Percentiles rank a stretch among this genome's conserved stretches.
Evolutionary conservation across 2,797 vertebrate genomes (phyloP).

Genomic region (Myotis daubentonii): DNA sequence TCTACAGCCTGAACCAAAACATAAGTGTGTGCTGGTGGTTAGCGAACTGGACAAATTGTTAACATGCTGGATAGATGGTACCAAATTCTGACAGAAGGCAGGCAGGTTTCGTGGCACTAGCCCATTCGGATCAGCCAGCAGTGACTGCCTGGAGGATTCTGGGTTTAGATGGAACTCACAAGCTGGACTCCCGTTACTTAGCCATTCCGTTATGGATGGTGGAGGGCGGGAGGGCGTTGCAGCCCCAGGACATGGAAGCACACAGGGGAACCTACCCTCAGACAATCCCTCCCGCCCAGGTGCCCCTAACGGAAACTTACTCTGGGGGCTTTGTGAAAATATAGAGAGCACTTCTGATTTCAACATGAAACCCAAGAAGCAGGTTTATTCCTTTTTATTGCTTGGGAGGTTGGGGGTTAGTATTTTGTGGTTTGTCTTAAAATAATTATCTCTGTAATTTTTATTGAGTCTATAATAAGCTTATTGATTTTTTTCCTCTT

Average conservation of each 20-base stretch:
- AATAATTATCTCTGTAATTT: constrained; percentile 31
- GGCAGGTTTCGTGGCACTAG: background rate
- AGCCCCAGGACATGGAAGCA: background rate
- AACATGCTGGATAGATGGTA: background rate
- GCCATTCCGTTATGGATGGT: background rate
- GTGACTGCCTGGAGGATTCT: background rate
- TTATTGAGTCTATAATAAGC: constrained; percentile 53
- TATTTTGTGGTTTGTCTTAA: background rate
- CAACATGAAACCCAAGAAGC: constrained; percentile 74
- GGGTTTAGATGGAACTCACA: background rate
- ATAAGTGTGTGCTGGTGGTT: background rate
- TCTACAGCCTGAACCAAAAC: background rate
- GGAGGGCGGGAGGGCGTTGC: accelerated
- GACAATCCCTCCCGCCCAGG: constrained; percentile 43
- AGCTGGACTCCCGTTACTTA: accelerated
- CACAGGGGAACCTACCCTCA: background rate
- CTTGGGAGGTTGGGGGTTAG: constrained; percentile 40
- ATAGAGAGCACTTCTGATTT: constrained; percentile 63
- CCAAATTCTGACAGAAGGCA: background rate
- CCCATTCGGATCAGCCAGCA: background rate
- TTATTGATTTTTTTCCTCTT: constrained; percentile 80
- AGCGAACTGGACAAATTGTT: background rate
- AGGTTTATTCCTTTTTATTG: constrained; percentile 61
- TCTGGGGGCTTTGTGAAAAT: constrained; percentile 31
- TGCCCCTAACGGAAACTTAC: constrained; percentile 48